These are phyloP conservation scores for Drosophila kanekoi DNA, from an alignment of 2,888 invertebrate species.

Conservation along the genomic window DNA sequence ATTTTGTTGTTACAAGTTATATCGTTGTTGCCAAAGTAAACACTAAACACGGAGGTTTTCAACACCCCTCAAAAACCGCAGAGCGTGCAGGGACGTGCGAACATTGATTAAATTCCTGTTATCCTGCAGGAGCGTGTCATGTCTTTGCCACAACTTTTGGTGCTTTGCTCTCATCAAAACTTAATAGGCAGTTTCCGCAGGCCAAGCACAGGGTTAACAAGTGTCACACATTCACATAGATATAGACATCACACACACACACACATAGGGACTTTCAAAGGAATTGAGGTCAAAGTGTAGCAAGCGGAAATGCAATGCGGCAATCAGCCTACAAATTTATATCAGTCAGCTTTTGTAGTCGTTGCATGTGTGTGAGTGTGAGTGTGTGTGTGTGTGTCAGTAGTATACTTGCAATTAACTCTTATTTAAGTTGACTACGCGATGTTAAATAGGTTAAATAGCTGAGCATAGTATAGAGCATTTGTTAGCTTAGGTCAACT, in stretches of 20 bases:
- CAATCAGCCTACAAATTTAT: conserved; percentile 68
- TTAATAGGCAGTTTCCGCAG: conserved; percentile 71
- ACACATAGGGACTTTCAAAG: conserved; percentile 21
- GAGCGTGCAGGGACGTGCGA: conserved; percentile 23
- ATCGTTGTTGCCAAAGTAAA: neutral
- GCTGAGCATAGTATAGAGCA: conserved; percentile 15
- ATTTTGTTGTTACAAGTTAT: conserved; percentile 31
- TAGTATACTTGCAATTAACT: conserved; percentile 46
- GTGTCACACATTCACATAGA: conserved; percentile 50
- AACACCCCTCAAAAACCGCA: conserved; percentile 29
- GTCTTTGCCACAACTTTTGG: conserved; percentile 32
- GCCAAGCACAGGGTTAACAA: conserved; percentile 56
- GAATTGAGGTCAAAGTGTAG: conserved; percentile 60
- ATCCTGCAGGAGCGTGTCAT: conserved; percentile 18
- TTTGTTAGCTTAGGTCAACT: conserved; percentile 6
- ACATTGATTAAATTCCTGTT: conserved; percentile 61
- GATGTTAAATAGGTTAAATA: conserved; percentile 3
- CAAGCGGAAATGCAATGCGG: conserved; percentile 65
- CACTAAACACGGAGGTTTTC: conserved; percentile 6
- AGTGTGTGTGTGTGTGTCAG: conserved; percentile 1
- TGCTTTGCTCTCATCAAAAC: conserved; percentile 65
- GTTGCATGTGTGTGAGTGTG: neutral
- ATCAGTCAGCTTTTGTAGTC: conserved; percentile 29
- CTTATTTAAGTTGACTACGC: conserved; percentile 40
- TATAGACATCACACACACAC: conserved; percentile 7